Evolutionary conservation across 1,140 invertebrate species (phyloP), one percentile per base, ranked within the genome.

Genomic region (Aleiodes sp.): DNA sequence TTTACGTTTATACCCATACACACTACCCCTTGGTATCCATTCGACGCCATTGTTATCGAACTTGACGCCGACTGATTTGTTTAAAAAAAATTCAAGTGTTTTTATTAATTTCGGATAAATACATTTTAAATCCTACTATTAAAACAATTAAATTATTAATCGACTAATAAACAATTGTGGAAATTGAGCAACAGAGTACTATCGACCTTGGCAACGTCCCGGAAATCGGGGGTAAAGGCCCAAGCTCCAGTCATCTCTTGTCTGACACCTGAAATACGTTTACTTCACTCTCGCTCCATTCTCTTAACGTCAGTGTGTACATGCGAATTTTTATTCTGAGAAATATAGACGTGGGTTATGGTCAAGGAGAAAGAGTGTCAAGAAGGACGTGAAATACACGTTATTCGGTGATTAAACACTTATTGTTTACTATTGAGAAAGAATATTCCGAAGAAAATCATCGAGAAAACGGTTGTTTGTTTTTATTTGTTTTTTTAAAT

Each of bases 1-100:
- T 69, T 69, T 63, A 62, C 67, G 41, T 69, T 69, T 63, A 21
- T 29, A 59, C 29, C 67, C 60, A 63, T 52, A 63, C 37, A 59
- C 28, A 59, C 56, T 31, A 59, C 56, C 56, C 56, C 56, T 59
- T 31, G 56, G n/a, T 16, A 56, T 31, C 31, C 60, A 19, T 41
- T 62, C 64, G 70, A 71, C 70, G 65, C 70, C 65, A 67, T 71
- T 68, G 65, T 68, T 71, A 67, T 41, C 60, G 65, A 52, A 35
- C 28, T 33, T 39, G 26, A 59, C 46, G 33, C 26, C 41, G 1
- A 68, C 24, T 43, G 1, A 26, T 56, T 61, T 63, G 52, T 65
- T 29, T 43, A 63, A 39, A 37, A n/a, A n/a, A n/a, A n/a, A n/a
- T n/a, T n/a, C 35, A 62, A 62, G 24, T 16, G 24, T 62, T 46